Conservation (phyloP, 53 echinoderm and acorn worm species). For the Glandiceps talaboti region DNA sequence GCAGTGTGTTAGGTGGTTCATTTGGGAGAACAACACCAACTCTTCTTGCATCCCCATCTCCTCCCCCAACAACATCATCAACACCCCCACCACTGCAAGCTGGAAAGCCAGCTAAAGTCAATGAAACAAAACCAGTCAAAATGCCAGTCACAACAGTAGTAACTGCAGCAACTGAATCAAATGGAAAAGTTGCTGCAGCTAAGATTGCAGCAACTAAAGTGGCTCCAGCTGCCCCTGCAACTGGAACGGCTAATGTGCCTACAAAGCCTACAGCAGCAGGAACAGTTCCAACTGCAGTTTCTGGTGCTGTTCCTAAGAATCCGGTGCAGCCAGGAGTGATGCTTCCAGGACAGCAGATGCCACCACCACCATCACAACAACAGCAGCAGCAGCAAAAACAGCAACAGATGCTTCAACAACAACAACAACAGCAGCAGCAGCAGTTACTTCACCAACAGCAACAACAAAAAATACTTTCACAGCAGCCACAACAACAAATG, state of each 20-base stretch:
- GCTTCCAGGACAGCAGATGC: background rate
- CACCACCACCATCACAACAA: background rate
- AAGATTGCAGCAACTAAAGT: background rate
- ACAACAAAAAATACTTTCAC: background rate
- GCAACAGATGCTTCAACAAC: background rate
- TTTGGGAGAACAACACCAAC: constrained; percentile 6
- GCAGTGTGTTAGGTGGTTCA: background rate
- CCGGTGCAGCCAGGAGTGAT: too few relatives aligned
- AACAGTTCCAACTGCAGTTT: background rate
- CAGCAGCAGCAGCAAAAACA: background rate
- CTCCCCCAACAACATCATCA: constrained; percentile 5
- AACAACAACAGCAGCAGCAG: constrained; percentile 3
- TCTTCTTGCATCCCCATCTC: constrained; percentile 1
- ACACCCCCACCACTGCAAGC: background rate
- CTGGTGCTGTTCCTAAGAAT: too few relatives aligned
- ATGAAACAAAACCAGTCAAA: background rate
- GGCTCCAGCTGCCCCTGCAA: background rate
- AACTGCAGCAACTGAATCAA: background rate
- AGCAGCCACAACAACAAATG: background rate
- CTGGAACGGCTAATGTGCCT: too few relatives aligned
- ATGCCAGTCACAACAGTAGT: background rate
- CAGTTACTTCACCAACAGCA: background rate
- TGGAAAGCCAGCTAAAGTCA: constrained; percentile 3
- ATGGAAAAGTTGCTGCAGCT: background rate
- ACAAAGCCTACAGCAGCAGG: background rate